These are phyloP conservation scores for Mantis religiosa DNA, from an alignment of 2,888 invertebrate genomes.

Conservation along the genomic window DNA sequence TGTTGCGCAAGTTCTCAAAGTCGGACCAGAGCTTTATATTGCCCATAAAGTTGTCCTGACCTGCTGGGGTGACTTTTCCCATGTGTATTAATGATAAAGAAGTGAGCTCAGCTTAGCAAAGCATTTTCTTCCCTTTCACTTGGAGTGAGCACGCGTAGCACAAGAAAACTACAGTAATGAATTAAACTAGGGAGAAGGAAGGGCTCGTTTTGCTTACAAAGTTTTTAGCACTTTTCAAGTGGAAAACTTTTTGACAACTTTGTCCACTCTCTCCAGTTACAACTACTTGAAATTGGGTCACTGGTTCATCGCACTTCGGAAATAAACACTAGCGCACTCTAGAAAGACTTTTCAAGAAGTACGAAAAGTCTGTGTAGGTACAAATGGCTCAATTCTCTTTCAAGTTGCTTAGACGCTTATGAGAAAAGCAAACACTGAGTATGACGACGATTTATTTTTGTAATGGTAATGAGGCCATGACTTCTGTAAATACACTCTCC, in stretches of 20 bases:
- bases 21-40: not conserved
- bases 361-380: not conserved
- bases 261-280: not conserved
- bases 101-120: not conserved
- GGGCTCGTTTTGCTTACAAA: not conserved
- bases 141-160: not conserved
- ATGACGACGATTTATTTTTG: too few relatives aligned
- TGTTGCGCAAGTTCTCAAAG: not conserved
- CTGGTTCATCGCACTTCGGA: not conserved
- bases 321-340: not conserved
- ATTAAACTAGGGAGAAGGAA: not conserved
- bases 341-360: not conserved
- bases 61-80: not conserved
- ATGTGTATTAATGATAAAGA: not conserved
- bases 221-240: not conserved
- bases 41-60: not conserved
- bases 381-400: too few relatives aligned
- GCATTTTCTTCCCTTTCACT: not conserved
- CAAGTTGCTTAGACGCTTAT: too few relatives aligned
- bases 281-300: slow-evolving; percentile 13
- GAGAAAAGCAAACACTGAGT: too few relatives aligned
- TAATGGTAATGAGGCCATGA: too few relatives aligned
- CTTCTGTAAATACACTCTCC: too few relatives aligned
- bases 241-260: slow-evolving; percentile 1
- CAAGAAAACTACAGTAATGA: slow-evolving; percentile 3